These are phyloP conservation scores for Mythimna vitellina DNA, from an alignment of 2,888 invertebrate species.

Conservation along the genomic window DNA sequence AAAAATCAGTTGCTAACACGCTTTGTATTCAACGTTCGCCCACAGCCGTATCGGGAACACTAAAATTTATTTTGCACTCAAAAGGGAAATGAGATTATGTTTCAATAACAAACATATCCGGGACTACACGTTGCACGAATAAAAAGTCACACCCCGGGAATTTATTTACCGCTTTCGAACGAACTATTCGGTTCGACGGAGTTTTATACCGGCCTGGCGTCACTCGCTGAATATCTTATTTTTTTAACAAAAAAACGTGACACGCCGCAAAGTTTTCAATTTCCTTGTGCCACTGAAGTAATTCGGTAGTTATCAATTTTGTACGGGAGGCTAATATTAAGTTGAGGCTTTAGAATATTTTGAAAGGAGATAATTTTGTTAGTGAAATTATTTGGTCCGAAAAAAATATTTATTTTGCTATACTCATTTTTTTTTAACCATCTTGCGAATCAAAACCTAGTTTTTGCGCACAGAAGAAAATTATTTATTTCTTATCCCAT, in stretches of 20 bases:
- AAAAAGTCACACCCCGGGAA: constrained; percentile 73
- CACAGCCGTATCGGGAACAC: constrained; percentile 71
- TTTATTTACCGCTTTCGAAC: constrained; percentile 68
- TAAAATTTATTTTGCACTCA: constrained; percentile 81
- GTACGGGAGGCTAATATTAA: constrained; percentile 24
- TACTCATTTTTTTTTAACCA: neutral
- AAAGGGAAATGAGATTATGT: constrained; percentile 82
- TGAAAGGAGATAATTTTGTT: neutral
- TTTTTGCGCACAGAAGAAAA: neutral
- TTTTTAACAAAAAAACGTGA: constrained; percentile 47
- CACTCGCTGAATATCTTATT: constrained; percentile 56
- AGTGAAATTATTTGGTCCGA: neutral
- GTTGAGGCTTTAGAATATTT: constrained; percentile 16
- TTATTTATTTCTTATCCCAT: neutral
- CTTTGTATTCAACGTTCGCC: constrained; percentile 66
- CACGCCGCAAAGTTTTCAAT: constrained; percentile 49
- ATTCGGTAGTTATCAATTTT: constrained; percentile 47
- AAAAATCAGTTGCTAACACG: constrained; percentile 66
- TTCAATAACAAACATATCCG: constrained; percentile 82
- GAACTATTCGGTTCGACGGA: constrained; percentile 60
- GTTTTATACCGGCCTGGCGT: constrained; percentile 47
- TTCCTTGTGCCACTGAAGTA: constrained; percentile 39
- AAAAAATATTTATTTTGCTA: neutral
- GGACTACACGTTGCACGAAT: constrained; percentile 72
- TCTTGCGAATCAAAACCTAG: neutral